A percentile compares a stretch with the other conserved stretches of the same genome.
Evolutionary conservation across 1,140 invertebrate genomes (phyloP).

Genomic region (Antheraea mylitta): DNA sequence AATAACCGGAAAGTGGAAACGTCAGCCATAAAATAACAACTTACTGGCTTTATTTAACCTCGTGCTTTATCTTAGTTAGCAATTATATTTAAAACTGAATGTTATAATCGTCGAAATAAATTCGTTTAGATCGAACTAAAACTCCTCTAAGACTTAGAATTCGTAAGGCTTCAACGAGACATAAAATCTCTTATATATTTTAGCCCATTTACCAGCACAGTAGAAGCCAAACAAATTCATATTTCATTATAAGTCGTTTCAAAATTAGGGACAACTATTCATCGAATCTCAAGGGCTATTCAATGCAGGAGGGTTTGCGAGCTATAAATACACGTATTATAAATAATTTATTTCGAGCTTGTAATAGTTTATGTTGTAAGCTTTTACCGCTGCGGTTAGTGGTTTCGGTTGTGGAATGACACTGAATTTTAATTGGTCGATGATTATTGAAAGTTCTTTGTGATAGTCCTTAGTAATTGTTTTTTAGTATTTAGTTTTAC

Average conservation of each 20-base stretch:
- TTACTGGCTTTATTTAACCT: too few relatives aligned
- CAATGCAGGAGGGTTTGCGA: background rate
- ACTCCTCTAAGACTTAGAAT: too few relatives aligned
- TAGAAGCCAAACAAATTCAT: background rate
- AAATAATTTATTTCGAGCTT: constrained; percentile 2
- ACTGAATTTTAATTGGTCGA: constrained; percentile 5
- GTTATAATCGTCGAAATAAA: too few relatives aligned
- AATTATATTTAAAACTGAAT: too few relatives aligned
- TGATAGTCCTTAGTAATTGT: background rate
- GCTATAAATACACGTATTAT: background rate
- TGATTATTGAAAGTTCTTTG: background rate
- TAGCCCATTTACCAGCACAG: background rate
- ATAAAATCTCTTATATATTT: background rate
- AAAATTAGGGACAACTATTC: background rate
- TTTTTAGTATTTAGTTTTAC: background rate
- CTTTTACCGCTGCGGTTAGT: background rate
- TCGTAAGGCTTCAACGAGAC: background rate
- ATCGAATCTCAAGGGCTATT: constrained; percentile 1
- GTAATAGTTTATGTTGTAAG: background rate
- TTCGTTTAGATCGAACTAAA: too few relatives aligned
- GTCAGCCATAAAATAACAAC: too few relatives aligned
- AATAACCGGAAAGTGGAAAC: too few relatives aligned
- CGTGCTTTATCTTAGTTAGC: too few relatives aligned
- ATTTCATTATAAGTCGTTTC: background rate
- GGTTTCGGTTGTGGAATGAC: background rate